A percentile compares a stretch with the other conserved stretches of the same genome.
These are phyloP conservation scores for Microctonus hyperodae DNA, from an alignment of 2,888 invertebrate species.

Conservation along the genomic window DNA sequence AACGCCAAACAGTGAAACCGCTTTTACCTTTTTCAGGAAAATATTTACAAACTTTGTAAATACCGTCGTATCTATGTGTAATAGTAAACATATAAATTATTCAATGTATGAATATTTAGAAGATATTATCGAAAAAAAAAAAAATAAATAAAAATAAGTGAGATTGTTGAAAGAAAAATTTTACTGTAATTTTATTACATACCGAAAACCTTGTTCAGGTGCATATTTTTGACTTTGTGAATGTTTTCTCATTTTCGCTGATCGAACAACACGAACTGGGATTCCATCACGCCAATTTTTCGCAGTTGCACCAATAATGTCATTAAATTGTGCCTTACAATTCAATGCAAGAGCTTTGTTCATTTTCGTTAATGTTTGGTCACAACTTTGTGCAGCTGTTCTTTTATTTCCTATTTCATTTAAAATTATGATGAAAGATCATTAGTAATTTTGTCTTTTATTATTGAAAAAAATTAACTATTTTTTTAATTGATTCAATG, in stretches of 20 bases:
- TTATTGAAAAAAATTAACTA: background rate
- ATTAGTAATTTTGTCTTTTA: slow-evolving; percentile 14
- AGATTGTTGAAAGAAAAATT: too few relatives aligned
- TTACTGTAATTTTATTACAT: too few relatives aligned
- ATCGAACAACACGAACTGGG: slow-evolving; percentile 82
- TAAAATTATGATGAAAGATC: slow-evolving; percentile 52
- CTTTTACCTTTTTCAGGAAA: slow-evolving; percentile 80
- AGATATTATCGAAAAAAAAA: background rate
- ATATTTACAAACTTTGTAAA: slow-evolving; percentile 87
- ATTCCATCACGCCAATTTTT: slow-evolving; percentile 76
- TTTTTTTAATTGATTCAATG: background rate
- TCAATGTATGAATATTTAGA: background rate
- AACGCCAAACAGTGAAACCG: slow-evolving; percentile 83
- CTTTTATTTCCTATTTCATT: slow-evolving; percentile 69
- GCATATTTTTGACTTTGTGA: slow-evolving; percentile 74
- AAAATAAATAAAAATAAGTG: background rate
- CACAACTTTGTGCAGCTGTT: slow-evolving; percentile 79
- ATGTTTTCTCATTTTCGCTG: slow-evolving; percentile 66
- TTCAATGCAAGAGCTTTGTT: slow-evolving; percentile 82
- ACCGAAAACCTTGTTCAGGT: slow-evolving; percentile 72
- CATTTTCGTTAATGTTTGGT: slow-evolving; percentile 78
- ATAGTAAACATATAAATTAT: background rate
- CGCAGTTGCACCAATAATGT: slow-evolving; percentile 73
- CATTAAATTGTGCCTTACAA: slow-evolving; percentile 74
- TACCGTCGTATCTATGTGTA: slow-evolving; percentile 76